A percentile compares a stretch with the other conserved stretches of the same genome.
phyloP scores from a whole-genome alignment of 2,888 invertebrate species.

The Athrips mouffetella region DNA sequence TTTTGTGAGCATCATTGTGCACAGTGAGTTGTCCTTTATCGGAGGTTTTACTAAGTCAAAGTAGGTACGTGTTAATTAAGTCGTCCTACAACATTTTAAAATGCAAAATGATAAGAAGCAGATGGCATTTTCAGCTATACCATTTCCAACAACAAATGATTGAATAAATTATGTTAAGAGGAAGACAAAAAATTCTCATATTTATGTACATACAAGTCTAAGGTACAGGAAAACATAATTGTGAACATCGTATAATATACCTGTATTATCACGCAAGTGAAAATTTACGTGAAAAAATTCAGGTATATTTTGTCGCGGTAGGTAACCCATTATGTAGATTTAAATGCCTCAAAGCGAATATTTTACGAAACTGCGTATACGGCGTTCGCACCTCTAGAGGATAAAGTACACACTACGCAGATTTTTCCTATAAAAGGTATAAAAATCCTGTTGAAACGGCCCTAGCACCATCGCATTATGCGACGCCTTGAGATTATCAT shows the following conservation, averaged over 20 bases:
- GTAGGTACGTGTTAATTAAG: too few relatives aligned
- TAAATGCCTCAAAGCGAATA: constrained; percentile 9
- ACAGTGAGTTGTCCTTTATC: too few relatives aligned
- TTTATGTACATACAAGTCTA: too few relatives aligned
- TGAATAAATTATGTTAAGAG: too few relatives aligned
- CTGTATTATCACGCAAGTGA: background rate
- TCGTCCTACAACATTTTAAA: too few relatives aligned
- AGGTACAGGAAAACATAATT: too few relatives aligned
- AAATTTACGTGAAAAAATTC: background rate
- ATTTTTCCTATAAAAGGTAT: constrained; percentile 7
- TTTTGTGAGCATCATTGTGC: too few relatives aligned
- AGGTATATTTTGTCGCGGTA: constrained; percentile 3
- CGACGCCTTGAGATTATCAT: constrained; percentile 67
- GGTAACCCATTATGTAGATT: constrained; percentile 14
- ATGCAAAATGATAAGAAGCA: too few relatives aligned
- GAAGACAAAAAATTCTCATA: too few relatives aligned
- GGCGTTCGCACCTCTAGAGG: constrained; percentile 29
- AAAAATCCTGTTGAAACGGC: constrained; percentile 17
- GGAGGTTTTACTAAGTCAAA: too few relatives aligned
- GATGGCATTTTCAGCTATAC: too few relatives aligned
- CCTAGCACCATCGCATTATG: constrained; percentile 67
- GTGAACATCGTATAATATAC: background rate
- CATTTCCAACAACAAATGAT: too few relatives aligned
- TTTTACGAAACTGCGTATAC: constrained; percentile 24
- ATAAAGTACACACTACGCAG: constrained; percentile 45